Percentiles rank a stretch among this genome's conserved stretches.
Conservation (phyloP, 2,797 vertebrate genomes). For the Ctenopoma multispine region DNA sequence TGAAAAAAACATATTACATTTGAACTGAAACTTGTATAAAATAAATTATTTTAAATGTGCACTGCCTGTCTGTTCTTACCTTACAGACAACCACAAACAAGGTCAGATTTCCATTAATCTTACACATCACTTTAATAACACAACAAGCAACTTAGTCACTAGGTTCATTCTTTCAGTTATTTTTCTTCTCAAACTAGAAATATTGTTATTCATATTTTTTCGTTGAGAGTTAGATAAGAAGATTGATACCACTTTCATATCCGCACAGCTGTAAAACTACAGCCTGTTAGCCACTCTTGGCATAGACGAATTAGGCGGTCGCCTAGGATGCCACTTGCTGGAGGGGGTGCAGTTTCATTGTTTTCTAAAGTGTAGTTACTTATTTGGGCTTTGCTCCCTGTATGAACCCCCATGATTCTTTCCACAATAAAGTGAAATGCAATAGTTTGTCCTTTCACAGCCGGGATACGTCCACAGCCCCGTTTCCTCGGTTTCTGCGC, state of each 20-base stretch:
- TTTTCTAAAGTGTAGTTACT: no score
- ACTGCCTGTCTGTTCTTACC: background rate
- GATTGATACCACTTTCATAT: background rate
- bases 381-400: no score
- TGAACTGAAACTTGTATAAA: background rate
- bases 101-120: background rate
- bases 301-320: no score
- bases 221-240: background rate
- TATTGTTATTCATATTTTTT: background rate
- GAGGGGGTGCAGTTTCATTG: no score
- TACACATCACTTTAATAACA: background rate
- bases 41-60: background rate
- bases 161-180: no score
- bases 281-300: background rate
- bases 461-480: no score
- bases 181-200: background rate
- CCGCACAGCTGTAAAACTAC: background rate
- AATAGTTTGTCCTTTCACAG: no score
- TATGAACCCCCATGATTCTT: no score
- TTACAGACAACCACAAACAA: slow-evolving; percentile 6
- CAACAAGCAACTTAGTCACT: slow-evolving; percentile 7
- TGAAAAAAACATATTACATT: slow-evolving; percentile 23
- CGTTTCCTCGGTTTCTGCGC: no score
- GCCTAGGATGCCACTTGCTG: no score
- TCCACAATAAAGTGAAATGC: no score